Conservation (phyloP, 2,888 invertebrate genomes). For the Drosophila helvetica region DNA sequence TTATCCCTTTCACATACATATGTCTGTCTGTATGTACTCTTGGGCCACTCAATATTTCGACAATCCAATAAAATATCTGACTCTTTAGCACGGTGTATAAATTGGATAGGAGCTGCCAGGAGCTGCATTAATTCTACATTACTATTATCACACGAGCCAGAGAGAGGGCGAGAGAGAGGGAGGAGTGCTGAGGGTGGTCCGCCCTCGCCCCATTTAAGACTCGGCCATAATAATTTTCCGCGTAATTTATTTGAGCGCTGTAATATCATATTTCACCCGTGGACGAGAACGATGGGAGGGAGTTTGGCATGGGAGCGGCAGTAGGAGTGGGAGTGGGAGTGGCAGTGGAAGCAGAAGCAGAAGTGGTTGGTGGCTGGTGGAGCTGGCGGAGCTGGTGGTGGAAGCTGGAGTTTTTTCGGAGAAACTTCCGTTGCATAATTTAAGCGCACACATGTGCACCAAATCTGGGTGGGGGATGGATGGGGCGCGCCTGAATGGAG, state of each 20-base stretch:
- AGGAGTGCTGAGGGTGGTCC: neutral
- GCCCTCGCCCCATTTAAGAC: conserved; percentile 44
- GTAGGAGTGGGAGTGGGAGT: neutral
- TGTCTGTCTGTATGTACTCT: too few species aligned
- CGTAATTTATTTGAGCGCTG: conserved; percentile 77
- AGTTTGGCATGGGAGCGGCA: neutral
- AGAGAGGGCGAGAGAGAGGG: too few species aligned
- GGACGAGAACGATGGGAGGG: conserved; percentile 11
- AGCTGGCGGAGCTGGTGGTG: neutral
- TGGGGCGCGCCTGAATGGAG: conserved; percentile 16
- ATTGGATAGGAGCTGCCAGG: neutral
- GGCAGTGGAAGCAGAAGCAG: too few species aligned
- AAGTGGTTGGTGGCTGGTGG: neutral
- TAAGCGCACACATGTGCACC: conserved; percentile 73
- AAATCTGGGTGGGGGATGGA: neutral
- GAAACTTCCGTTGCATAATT: conserved; percentile 75
- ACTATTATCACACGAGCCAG: conserved; percentile 41
- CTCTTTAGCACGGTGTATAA: neutral
- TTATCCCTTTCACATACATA: too few species aligned
- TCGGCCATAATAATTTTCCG: conserved; percentile 77
- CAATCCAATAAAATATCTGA: neutral
- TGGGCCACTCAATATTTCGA: too few species aligned
- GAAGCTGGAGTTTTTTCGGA: conserved; percentile 24
- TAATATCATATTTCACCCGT: conserved; percentile 72
- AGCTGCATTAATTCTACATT: conserved; percentile 56